A percentile compares a stretch with the other conserved stretches of the same genome.
Conservation (phyloP, 2,113 vertebrate genomes). For the Oreochromis tanganicae region DNA sequence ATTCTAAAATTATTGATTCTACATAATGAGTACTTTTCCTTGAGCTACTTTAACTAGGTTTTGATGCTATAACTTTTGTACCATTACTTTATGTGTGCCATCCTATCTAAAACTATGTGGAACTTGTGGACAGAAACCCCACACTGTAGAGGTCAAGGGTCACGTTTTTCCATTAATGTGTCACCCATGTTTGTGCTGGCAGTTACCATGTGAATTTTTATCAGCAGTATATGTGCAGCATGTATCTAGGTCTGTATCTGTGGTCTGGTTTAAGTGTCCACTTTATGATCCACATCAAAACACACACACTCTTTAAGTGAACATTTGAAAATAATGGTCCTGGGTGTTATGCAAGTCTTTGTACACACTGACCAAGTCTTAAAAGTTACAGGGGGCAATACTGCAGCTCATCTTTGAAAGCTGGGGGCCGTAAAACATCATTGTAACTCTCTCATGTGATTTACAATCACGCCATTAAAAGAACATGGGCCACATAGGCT, state of each 20-base stretch:
- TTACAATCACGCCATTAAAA: constrained; percentile 54
- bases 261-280: constrained; percentile 37
- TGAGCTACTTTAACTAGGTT: not conserved
- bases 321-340: constrained; percentile 45
- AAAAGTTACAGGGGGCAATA: constrained; percentile 57
- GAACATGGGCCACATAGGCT: not conserved
- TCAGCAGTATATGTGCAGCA: not conserved
- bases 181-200: not conserved
- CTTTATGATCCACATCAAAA: constrained; percentile 44
- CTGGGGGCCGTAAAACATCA: constrained; percentile 56
- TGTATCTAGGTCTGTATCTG: not conserved
- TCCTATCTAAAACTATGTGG: not conserved
- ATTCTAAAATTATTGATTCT: not conserved
- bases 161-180: not conserved
- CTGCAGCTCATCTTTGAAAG: constrained; percentile 56
- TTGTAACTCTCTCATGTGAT: constrained; percentile 59
- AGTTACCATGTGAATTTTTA: not conserved
- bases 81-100: accelerated
- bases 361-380: constrained; percentile 43
- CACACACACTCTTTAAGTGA: constrained; percentile 21
- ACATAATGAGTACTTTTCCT: not conserved
- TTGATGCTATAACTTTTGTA: not conserved
- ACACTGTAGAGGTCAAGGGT: not conserved
- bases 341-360: constrained; percentile 48
- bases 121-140: not conserved